Percentiles rank a stretch among this genome's conserved stretches.
Evolutionary conservation across 2,113 vertebrate species (phyloP).

Genomic region (Phaetusa simplex): DNA sequence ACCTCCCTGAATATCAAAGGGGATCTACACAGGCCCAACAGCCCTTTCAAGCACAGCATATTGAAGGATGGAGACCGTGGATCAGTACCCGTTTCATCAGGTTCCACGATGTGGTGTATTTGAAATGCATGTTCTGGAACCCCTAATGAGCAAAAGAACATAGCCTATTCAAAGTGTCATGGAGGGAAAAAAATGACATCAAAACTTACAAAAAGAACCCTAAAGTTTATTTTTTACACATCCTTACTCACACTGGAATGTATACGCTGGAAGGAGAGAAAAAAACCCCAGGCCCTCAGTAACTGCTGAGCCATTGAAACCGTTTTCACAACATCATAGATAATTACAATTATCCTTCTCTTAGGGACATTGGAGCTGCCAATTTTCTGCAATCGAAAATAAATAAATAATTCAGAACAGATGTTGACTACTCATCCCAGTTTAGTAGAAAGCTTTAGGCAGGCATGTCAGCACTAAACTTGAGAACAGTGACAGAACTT

Average conservation of each 20-base stretch:
- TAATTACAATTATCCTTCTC: constrained; percentile 73
- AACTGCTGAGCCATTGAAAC: constrained; percentile 46
- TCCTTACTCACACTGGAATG: not conserved
- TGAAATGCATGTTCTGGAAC: not conserved
- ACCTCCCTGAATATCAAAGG: not conserved
- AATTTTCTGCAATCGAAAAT: constrained; percentile 56
- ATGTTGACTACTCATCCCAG: constrained; percentile 51
- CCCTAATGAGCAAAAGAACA: not conserved
- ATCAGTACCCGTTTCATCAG: not conserved
- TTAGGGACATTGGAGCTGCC: constrained; percentile 60
- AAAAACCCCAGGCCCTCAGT: not conserved
- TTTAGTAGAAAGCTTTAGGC: constrained; percentile 49
- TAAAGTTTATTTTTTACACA: not conserved
- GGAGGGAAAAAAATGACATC: not conserved
- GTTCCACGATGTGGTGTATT: fast-evolving
- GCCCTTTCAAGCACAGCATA: not conserved
- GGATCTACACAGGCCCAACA: not conserved
- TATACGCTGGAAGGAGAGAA: not conserved
- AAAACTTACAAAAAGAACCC: not conserved
- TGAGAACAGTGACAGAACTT: not conserved
- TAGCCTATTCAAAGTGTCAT: not conserved
- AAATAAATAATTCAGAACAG: constrained; percentile 70
- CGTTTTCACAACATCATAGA: constrained; percentile 65
- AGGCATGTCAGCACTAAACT: constrained; percentile 26
- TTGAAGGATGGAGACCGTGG: not conserved